Conservation (phyloP, 1,140 invertebrate species). For the Macrosteles quadrilineatus region DNA sequence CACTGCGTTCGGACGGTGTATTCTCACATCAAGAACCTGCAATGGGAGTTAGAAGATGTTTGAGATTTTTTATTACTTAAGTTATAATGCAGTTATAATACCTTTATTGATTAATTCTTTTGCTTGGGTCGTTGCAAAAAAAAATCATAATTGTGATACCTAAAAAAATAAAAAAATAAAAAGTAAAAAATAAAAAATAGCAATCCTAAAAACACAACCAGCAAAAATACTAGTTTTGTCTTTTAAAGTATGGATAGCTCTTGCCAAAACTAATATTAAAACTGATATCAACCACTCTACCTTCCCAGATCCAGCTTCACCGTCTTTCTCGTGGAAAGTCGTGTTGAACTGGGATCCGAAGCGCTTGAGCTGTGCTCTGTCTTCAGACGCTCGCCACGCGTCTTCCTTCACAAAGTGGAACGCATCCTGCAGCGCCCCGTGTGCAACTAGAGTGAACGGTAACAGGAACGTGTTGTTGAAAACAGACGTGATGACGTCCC, state of each 20-base stretch:
- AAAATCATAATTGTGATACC: no score
- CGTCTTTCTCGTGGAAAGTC: slow-evolving; percentile 85
- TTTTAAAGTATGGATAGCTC: no score
- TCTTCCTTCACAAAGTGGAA: slow-evolving; percentile 96
- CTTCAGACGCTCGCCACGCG: slow-evolving; percentile 81
- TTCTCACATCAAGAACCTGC: slow-evolving; percentile 75
- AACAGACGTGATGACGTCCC: slow-evolving; percentile 90
- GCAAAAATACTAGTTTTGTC: no score
- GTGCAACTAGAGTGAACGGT: slow-evolving; percentile 85
- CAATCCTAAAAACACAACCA: slow-evolving; percentile 16
- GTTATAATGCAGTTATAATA: no score
- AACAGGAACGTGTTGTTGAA: slow-evolving; percentile 89
- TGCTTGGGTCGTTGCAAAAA: no score
- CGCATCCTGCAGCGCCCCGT: slow-evolving; percentile 85
- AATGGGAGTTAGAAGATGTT: no score
- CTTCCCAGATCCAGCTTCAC: slow-evolving; percentile 50
- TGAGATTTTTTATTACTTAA: no score
- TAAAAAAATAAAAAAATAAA: no score
- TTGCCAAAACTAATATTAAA: no score
- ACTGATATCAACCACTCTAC: no score
- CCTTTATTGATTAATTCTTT: no score
- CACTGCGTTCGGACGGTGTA: slow-evolving; percentile 78
- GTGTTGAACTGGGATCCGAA: slow-evolving; percentile 90
- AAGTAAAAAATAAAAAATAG: not conserved
- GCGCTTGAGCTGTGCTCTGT: slow-evolving; percentile 83